Evolutionary conservation across 2,888 invertebrate species (phyloP), one percentile per base, ranked within the genome.

Genomic region (Adelognathus sp.): DNA sequence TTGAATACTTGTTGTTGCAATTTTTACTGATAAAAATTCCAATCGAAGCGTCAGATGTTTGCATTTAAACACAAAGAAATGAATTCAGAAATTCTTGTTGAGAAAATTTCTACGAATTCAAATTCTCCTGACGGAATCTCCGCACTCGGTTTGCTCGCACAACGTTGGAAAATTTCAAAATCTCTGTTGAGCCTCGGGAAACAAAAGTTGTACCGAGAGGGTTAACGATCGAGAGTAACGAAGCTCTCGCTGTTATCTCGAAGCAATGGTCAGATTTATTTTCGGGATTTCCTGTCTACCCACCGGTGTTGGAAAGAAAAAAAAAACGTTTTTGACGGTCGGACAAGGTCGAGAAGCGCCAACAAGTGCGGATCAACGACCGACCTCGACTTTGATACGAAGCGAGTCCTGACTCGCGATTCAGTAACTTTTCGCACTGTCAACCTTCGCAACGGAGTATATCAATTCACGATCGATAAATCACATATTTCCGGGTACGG

Each of bases 371-470:
- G 36, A 39, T 67, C 67, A 75, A 75, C 60, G 67, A 75, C 67
- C 74, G 74, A 52, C 74, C 67, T 67, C 74, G 74, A 54, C 52
- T 54, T 41, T 67, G 52, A 41, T 69, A 52, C 52, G 60, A 16
- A 50, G 46, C 73, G 31, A 33, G 31, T 52, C 29, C 74, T 61
- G 60, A 74, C 60, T 67, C 41, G 3, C 11, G 41, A 61, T 60
- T 39, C 16, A 14, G 16, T n/a, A 66, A 46, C 24, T 7, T 50
- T 5, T 11, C 14, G 5, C 14, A 50, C 46, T 5, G 46, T 4
- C 24, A 21, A 21, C 24, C 11, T 21, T 50, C 24, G 6, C 6
- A 21, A 50, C 46, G 9, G 21, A 3, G 24, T 50, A 50, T 21
- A 50, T 50, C 11, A 50, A 50, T 50, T 24, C 11, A 4, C 21